A percentile compares a stretch with the other conserved stretches of the same genome.
Evolutionary conservation across 2,888 invertebrate species (phyloP).

Genomic region (Drosophila mercatorum): DNA sequence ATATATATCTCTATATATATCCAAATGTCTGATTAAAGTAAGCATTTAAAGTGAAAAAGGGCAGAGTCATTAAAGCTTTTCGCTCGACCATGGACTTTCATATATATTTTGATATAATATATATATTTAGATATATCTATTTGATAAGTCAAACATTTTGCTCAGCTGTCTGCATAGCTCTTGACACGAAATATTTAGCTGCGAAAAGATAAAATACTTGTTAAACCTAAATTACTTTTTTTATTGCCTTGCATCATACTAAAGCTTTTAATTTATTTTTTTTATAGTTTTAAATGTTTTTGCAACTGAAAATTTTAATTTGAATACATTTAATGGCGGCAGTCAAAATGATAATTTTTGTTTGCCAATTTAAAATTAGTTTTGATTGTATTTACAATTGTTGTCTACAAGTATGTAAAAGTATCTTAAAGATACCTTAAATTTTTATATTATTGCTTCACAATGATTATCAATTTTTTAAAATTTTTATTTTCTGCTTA

Average conservation of each 20-base stretch:
- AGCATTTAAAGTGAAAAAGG: background rate
- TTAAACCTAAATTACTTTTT: background rate
- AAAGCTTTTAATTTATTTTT: background rate
- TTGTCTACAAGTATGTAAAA: no score
- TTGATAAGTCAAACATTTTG: background rate
- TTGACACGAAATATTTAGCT: background rate
- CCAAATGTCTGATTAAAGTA: background rate
- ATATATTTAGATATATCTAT: background rate
- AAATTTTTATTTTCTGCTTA: no score
- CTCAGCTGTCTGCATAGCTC: background rate
- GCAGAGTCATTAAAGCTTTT: conserved; percentile 1
- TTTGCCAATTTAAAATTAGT: no score
- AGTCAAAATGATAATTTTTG: background rate
- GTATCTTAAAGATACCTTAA: no score
- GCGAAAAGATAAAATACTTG: background rate
- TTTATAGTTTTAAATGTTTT: background rate
- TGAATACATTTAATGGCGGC: background rate
- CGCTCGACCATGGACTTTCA: background rate
- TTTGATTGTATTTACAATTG: no score
- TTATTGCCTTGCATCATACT: background rate
- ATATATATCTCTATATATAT: background rate
- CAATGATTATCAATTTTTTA: no score
- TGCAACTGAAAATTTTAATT: background rate
- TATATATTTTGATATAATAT: background rate
- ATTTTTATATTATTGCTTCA: no score